phyloP scores from a whole-genome alignment of 1,140 invertebrate genomes.

The Sarcophaga bullata region DNA sequence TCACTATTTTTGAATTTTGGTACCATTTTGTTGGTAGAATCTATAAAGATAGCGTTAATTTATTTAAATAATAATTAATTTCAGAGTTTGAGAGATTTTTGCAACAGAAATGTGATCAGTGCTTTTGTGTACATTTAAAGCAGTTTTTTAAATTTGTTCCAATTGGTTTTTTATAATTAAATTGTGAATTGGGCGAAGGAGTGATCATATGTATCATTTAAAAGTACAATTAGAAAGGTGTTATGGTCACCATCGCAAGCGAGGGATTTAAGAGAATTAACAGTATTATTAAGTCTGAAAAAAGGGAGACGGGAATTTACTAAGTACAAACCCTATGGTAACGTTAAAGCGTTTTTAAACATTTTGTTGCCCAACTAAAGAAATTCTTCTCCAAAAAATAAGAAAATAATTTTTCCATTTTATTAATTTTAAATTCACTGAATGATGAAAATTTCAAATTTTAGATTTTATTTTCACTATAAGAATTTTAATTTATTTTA shows the following conservation, averaged over 20 bases:
- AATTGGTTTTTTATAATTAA: slow-evolving; percentile 32
- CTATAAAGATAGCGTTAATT: slow-evolving; percentile 20
- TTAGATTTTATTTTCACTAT: too few relatives aligned
- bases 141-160: not conserved
- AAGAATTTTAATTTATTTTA: too few relatives aligned
- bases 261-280: slow-evolving; percentile 31
- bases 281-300: slow-evolving; percentile 1
- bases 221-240: slow-evolving; percentile 10
- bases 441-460: too few relatives aligned
- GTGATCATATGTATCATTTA: not conserved
- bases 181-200: not conserved
- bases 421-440: too few relatives aligned
- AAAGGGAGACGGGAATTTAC: not conserved
- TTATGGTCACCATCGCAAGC: slow-evolving; percentile 27
- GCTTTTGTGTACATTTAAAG: not conserved
- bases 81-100: slow-evolving; percentile 31
- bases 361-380: too few relatives aligned
- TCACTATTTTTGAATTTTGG: slow-evolving; percentile 16
- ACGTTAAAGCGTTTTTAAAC: too few relatives aligned
- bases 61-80: slow-evolving; percentile 23
- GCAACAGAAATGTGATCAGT: not conserved
- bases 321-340: slow-evolving; percentile 2
- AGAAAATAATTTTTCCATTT: too few relatives aligned
- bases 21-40: slow-evolving; percentile 13
- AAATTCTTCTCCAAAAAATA: too few relatives aligned